phyloP scores from a whole-genome alignment of 2,113 vertebrate genomes.

The Pseudopodoces humilis region DNA sequence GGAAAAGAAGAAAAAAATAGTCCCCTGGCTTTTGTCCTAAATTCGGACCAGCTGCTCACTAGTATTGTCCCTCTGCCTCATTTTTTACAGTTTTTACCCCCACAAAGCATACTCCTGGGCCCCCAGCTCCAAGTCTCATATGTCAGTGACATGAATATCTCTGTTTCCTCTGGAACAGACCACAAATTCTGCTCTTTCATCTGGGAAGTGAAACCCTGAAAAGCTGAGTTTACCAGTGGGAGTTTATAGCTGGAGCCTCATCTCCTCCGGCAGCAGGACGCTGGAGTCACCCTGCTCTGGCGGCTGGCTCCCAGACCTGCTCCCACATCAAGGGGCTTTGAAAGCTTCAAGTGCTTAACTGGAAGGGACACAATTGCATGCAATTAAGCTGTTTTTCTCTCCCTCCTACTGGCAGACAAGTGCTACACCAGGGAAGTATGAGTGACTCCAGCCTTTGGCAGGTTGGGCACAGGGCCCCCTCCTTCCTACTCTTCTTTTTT shows the following conservation, averaged over 20 bases:
- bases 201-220: neutral
- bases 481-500: neutral
- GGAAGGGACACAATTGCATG: neutral
- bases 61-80: slow-evolving; percentile 1
- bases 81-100: slow-evolving; percentile 5
- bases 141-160: slow-evolving; percentile 16
- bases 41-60: slow-evolving; percentile 53
- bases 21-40: slow-evolving; percentile 46
- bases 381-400: slow-evolving; percentile 34
- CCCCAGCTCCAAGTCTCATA: neutral
- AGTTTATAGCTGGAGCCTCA: neutral
- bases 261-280: accelerated
- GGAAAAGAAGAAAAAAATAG: neutral
- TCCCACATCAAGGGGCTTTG: neutral
- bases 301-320: neutral
- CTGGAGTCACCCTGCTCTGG: neutral
- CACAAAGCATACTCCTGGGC: neutral
- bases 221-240: neutral
- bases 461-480: neutral
- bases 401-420: slow-evolving; percentile 38
- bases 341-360: neutral
- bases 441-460: slow-evolving; percentile 43
- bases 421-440: slow-evolving; percentile 28
- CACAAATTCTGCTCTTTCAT: slow-evolving; percentile 12
- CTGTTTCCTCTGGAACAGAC: neutral